Conservation (phyloP, 2,113 vertebrate genomes). For the Micromys minutus region DNA sequence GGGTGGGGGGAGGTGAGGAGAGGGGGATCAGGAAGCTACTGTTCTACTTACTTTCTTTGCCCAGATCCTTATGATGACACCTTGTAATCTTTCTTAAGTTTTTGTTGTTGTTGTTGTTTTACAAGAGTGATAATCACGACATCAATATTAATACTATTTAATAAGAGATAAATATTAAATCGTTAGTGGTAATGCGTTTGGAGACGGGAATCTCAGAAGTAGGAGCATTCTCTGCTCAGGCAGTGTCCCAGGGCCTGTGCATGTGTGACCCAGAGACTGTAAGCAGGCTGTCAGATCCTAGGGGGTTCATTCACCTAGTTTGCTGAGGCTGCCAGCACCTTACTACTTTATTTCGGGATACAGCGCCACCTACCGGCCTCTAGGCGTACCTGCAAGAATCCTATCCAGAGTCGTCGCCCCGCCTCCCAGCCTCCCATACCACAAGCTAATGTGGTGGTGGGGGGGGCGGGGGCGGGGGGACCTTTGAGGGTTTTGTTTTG, state of each 20-base stretch:
- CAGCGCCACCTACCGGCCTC: slow-evolving; percentile 89
- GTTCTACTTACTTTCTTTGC: neutral
- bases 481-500: no score
- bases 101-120: neutral
- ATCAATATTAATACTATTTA: neutral
- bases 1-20: no score
- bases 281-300: neutral
- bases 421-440: slow-evolving; percentile 63
- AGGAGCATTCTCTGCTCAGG: neutral
- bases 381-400: slow-evolving; percentile 2
- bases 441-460: neutral
- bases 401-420: neutral
- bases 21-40: no score
- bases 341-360: slow-evolving; percentile 82
- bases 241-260: neutral
- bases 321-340: neutral
- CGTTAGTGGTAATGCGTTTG: neutral
- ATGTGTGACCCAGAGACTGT: neutral
- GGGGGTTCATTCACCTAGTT: neutral
- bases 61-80: neutral
- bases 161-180: neutral
- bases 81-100: neutral
- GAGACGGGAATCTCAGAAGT: neutral
- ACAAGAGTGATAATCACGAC: neutral
- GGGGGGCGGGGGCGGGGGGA: no score